Evolutionary conservation across 2,113 vertebrate genomes (phyloP).

Genomic region (Clarias macrocephalus): DNA sequence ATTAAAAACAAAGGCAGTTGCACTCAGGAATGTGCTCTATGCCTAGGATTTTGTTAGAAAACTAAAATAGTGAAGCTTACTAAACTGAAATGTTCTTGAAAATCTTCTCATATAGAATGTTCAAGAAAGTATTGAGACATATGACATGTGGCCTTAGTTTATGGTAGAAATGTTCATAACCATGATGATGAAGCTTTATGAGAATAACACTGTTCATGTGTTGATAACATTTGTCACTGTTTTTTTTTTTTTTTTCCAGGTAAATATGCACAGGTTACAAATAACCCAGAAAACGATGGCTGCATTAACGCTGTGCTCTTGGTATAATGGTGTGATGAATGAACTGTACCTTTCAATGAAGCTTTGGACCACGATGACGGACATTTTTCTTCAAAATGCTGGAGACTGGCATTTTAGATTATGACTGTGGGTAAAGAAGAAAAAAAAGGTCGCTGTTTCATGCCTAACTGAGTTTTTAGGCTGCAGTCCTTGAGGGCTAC

Average conservation of each 20-base stretch:
- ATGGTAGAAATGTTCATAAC: not conserved
- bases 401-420: not conserved
- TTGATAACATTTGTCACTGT: not conserved
- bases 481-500: not conserved
- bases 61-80: not conserved
- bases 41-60: not conserved
- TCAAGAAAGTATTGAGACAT: not conserved
- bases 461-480: not conserved
- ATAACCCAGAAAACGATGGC: conserved; percentile 98
- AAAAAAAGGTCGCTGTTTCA: not conserved
- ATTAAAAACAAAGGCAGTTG: not conserved
- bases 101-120: not conserved
- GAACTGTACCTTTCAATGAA: conserved; percentile 50
- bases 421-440: not conserved
- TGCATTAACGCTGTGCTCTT: conserved; percentile 95
- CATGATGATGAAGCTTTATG: not conserved
- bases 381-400: not conserved
- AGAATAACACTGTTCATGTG: not conserved
- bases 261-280: conserved; percentile 97
- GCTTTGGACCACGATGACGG: not conserved
- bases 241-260: conserved; percentile 68
- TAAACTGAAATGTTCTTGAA: not conserved
- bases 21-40: not conserved
- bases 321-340: conserved; percentile 70
- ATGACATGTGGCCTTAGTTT: not conserved